Evolutionary conservation across 2,113 vertebrate genomes (phyloP).

Genomic region (Platysternon megacephalum): DNA sequence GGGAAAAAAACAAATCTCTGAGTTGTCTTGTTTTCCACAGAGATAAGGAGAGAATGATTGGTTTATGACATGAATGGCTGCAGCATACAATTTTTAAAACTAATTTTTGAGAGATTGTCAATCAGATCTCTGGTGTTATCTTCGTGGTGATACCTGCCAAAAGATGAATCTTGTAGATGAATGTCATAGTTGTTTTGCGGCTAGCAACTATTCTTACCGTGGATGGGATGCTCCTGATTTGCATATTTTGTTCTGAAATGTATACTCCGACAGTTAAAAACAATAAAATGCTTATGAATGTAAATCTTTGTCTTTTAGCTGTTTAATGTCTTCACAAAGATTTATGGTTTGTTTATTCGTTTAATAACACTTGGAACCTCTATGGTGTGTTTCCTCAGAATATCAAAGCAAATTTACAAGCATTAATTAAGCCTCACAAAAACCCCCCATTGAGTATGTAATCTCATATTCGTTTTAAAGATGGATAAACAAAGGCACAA

Average conservation of each 20-base stretch:
- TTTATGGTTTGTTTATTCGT: not conserved
- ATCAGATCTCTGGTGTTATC: not conserved
- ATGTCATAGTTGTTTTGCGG: not conserved
- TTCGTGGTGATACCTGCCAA: not conserved
- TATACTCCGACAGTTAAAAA: not conserved
- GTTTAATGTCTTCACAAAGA: not conserved
- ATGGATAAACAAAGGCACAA: not conserved
- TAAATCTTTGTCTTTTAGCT: not conserved
- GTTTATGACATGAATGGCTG: not conserved
- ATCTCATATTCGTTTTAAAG: not conserved
- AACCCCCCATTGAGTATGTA: not conserved
- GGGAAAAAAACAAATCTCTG: not conserved
- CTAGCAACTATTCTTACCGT: not conserved
- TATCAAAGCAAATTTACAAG: not conserved
- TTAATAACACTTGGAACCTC: not conserved
- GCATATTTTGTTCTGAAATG: not conserved
- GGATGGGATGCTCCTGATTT: not conserved
- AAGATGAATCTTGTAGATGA: not conserved
- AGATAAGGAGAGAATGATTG: not conserved
- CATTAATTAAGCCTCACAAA: not conserved
- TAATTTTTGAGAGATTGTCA: not conserved
- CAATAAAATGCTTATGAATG: not conserved
- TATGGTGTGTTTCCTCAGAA: not conserved
- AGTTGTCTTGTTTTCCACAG: not conserved
- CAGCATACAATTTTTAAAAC: not conserved